Conservation (phyloP, 2,113 vertebrate species). For the Blennius ocellaris region DNA sequence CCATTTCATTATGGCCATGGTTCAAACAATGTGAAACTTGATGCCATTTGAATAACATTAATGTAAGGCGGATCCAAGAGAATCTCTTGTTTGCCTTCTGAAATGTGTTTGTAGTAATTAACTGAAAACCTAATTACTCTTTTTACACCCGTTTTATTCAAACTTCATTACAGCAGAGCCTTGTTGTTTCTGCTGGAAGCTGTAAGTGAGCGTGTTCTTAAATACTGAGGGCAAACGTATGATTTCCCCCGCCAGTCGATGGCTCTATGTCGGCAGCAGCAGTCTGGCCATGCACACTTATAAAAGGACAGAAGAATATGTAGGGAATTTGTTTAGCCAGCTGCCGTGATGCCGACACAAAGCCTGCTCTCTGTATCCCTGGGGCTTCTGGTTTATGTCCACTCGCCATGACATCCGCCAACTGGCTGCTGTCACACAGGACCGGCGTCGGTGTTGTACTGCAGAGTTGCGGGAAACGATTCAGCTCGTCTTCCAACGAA, state of each 20-base stretch:
- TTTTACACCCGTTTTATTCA: slow-evolving; percentile 19
- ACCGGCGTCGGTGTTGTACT: slow-evolving; percentile 2
- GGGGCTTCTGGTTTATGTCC: slow-evolving; percentile 65
- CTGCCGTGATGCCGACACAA: slow-evolving; percentile 63
- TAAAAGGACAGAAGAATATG: slow-evolving; percentile 61
- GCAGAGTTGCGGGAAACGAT: slow-evolving; percentile 12
- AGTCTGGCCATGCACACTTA: slow-evolving; percentile 33
- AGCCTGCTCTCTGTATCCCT: slow-evolving; percentile 55
- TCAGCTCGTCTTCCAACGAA: slow-evolving; percentile 26
- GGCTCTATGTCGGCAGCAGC: slow-evolving; percentile 31
- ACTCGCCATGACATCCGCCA: slow-evolving; percentile 59
- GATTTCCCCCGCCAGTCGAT: slow-evolving; percentile 42
- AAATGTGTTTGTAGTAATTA: slow-evolving; percentile 6
- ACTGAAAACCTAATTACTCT: slow-evolving; percentile 17
- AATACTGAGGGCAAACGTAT: slow-evolving; percentile 11
- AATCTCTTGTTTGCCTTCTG: slow-evolving; percentile 30
- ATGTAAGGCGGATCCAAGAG: slow-evolving; percentile 7
- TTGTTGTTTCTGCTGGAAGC: slow-evolving; percentile 2
- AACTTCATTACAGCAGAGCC: neutral
- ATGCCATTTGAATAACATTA: slow-evolving; percentile 4
- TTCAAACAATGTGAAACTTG: slow-evolving; percentile 19
- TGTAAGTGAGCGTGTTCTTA: neutral
- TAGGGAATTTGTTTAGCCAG: slow-evolving; percentile 77
- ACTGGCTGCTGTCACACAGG: slow-evolving; percentile 40
- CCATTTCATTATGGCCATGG: slow-evolving; percentile 26